Conservation (phyloP, 1,140 invertebrate species). For the Macrosteles quadrilineatus region DNA sequence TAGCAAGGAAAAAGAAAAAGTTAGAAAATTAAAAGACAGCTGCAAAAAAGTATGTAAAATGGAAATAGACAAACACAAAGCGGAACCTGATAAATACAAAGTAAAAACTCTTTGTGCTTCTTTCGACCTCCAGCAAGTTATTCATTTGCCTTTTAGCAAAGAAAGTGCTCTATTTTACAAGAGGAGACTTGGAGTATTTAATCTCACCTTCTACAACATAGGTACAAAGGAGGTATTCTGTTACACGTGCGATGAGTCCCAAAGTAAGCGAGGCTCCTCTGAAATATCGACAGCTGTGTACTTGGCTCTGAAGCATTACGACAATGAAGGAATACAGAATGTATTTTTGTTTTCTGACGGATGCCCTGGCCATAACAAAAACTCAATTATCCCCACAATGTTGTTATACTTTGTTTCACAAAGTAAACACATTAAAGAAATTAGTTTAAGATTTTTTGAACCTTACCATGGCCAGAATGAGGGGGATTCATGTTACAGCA, state of each 20-base stretch:
- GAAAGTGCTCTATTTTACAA: neutral
- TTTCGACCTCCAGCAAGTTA: neutral
- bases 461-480: no score
- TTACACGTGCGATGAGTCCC: no score
- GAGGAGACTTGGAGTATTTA: neutral
- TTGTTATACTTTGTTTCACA: neutral
- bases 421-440: neutral
- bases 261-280: neutral
- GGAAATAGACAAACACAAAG: constrained; percentile 1
- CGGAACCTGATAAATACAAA: neutral
- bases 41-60: constrained; percentile 4
- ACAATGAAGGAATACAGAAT: constrained; percentile 16
- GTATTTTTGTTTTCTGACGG: constrained; percentile 11
- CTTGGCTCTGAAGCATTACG: neutral
- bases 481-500: neutral
- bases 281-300: constrained; percentile 11
- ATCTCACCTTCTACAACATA: constrained; percentile 10
- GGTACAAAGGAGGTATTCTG: constrained; percentile 8
- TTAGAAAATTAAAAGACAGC: constrained; percentile 3
- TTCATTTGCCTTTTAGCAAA: neutral
- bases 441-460: no score
- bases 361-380: constrained; percentile 6
- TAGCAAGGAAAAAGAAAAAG: constrained; percentile 2
- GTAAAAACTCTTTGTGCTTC: neutral
- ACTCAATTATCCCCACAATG: no score